A percentile compares a stretch with the other conserved stretches of the same genome.
Conservation (phyloP, 23 tunicate species). For the Ciona savignyi region DNA sequence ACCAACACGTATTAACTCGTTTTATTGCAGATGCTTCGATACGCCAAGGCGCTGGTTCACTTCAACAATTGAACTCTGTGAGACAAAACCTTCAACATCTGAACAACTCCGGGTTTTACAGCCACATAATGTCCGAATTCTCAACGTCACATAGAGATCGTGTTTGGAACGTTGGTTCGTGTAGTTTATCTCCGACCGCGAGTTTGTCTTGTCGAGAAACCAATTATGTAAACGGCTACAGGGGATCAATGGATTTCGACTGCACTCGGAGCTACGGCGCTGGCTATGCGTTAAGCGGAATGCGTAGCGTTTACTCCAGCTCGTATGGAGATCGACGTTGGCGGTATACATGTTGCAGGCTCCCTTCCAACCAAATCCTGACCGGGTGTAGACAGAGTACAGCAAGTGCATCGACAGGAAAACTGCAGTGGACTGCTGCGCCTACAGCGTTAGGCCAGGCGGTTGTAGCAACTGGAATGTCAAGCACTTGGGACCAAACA, state of each 20-base stretch:
- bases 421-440: slow-evolving; percentile 8
- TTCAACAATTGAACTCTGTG: slow-evolving; percentile 3
- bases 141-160: slow-evolving; percentile 7
- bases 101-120: slow-evolving; percentile 5
- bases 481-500: not conserved
- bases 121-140: not conserved
- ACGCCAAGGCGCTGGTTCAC: not conserved
- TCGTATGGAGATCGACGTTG: slow-evolving; percentile 10
- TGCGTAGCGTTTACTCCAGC: not conserved
- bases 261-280: slow-evolving; percentile 9
- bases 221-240: slow-evolving; percentile 10
- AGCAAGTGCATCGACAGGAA: not conserved
- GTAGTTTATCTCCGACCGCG: not conserved
- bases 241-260: slow-evolving; percentile 7
- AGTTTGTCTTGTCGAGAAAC: slow-evolving; percentile 7
- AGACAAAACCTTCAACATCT: not conserved
- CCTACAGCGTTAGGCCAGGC: not conserved
- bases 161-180: slow-evolving; percentile 9
- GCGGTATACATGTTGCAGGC: slow-evolving; percentile 14
- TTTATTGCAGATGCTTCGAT: not conserved
- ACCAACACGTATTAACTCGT: too few relatives aligned
- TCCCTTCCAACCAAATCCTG: slow-evolving; percentile 4
- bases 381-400: slow-evolving; percentile 2
- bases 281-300: slow-evolving; percentile 11
- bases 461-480: slow-evolving; percentile 22